Evolutionary conservation across 1,140 invertebrate genomes (phyloP).

Genomic region (Bemisia tabaci): DNA sequence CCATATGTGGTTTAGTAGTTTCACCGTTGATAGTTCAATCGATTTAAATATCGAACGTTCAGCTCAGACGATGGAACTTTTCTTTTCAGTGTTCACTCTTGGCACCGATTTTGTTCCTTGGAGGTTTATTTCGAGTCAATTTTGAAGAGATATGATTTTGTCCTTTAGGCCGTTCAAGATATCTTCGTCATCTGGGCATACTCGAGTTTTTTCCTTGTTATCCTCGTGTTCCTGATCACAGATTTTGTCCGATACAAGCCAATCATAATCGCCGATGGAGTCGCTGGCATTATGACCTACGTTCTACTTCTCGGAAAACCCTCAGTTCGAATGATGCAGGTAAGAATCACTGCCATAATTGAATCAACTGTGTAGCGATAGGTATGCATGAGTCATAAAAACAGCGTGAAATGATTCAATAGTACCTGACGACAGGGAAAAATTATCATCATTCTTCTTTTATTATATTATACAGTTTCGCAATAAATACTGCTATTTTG

Average conservation of each 20-base stretch:
- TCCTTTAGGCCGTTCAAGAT: slow-evolving; percentile 54
- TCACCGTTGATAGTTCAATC: too few relatives aligned
- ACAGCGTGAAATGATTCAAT: background rate
- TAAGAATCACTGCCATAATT: too few relatives aligned
- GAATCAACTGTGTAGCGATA: background rate
- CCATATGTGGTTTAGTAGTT: too few relatives aligned
- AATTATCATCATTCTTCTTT: background rate
- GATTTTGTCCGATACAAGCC: slow-evolving; percentile 76
- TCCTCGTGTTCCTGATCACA: slow-evolving; percentile 66
- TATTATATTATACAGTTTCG: slow-evolving; percentile 4
- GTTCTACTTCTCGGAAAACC: slow-evolving; percentile 17
- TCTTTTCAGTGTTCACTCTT: too few relatives aligned
- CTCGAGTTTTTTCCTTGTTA: slow-evolving; percentile 51
- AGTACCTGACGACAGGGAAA: background rate
- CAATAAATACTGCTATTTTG: too few relatives aligned
- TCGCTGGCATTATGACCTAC: slow-evolving; percentile 41
- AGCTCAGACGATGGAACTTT: too few relatives aligned
- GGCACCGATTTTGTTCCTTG: too few relatives aligned
- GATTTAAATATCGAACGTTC: too few relatives aligned
- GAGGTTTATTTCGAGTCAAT: too few relatives aligned
- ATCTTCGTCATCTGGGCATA: slow-evolving; percentile 73
- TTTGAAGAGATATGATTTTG: too few relatives aligned
- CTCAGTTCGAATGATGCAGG: slow-evolving; percentile 17
- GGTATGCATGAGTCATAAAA: background rate
- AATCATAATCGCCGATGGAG: slow-evolving; percentile 58